Evolutionary conservation across 2,797 vertebrate species (phyloP).

Genomic region (Borostomias antarcticus): DNA sequence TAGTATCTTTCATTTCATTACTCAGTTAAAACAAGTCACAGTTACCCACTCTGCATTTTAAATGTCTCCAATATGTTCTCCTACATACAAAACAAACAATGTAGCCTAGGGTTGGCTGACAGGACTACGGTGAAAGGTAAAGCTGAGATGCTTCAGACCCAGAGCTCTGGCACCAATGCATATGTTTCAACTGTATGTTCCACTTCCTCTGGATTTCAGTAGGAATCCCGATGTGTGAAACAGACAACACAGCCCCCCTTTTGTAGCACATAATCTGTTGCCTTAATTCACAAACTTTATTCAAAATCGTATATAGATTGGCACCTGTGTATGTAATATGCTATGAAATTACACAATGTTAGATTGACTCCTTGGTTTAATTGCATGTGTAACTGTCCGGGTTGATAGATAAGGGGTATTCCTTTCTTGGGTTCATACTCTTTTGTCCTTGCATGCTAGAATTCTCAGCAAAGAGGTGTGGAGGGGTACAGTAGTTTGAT

Average conservation of each 20-base stretch:
- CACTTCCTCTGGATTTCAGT: conserved; percentile 18
- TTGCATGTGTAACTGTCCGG: background rate
- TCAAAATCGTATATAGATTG: no score
- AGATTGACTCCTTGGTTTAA: background rate
- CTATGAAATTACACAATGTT: conserved; percentile 42
- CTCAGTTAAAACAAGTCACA: no score
- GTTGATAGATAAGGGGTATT: background rate
- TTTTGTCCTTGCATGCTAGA: background rate
- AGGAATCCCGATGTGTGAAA: conserved; percentile 41
- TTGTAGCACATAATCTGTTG: conserved; percentile 48
- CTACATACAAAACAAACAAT: no score
- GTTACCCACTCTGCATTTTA: no score
- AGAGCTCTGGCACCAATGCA: background rate
- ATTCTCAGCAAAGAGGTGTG: background rate
- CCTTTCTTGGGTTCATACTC: background rate
- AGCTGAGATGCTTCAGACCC: background rate
- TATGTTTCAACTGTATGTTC: background rate
- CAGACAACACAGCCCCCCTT: conserved; percentile 25
- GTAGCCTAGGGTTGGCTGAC: background rate
- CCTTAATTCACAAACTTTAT: conserved; percentile 55
- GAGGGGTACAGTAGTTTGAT: background rate
- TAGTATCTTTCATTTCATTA: no score
- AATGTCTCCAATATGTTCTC: no score
- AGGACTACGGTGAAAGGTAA: background rate
- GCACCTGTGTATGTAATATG: conserved; percentile 52